Evolutionary conservation across 1,140 invertebrate species (phyloP), one percentile per base, ranked within the genome.

Genomic region (Lepidurus couesii): DNA sequence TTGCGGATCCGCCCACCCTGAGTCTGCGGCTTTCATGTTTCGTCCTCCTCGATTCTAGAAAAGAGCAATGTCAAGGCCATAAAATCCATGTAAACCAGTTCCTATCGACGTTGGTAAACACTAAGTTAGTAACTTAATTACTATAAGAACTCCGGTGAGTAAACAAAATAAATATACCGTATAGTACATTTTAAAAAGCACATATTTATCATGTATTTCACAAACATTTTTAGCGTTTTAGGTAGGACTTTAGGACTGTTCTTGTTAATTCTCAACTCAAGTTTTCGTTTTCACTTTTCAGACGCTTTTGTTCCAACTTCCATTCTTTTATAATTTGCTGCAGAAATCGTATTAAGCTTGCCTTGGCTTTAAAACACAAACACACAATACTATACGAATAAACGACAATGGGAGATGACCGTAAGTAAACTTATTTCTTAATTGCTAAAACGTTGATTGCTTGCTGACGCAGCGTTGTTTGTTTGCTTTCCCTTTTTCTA

Each of bases 11-110:
- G 53, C 53, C 53, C 53, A 65, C 53, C 53, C n/a, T n/a, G 53
- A 9, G 53, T 65, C 53, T 65, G 53, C 53, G 53, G n/a, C 21
- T 65, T 65, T 65, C 53, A n/a, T n/a, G n/a, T n/a, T n/a, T n/a
- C n/a, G n/a, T 65, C 53, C 21, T 13, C n/a, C 53, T 13, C 34
- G 34, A 34, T 16, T 21, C 53, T 65, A 21, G 16, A 65, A 21
- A n/a, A 65, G 53, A n/a, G 53, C 53, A 65, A 65, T 65, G 53
- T 65, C 53, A 65, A 16, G 53, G 53, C 6, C 13, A 7, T 13
- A 11, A 16, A 65, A 65, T 65, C 13, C 6, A 7, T 65, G 53
- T 65, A 13, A 21, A 34, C 34, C 34, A 34, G 34, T 34, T 34
- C 34, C 3, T 34, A 34, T 34, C 34, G 34, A 34, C 34, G 2